A percentile compares a stretch with the other conserved stretches of the same genome.
Evolutionary conservation across 2,113 vertebrate species (phyloP).

Genomic region (Corynorhinus townsendii): DNA sequence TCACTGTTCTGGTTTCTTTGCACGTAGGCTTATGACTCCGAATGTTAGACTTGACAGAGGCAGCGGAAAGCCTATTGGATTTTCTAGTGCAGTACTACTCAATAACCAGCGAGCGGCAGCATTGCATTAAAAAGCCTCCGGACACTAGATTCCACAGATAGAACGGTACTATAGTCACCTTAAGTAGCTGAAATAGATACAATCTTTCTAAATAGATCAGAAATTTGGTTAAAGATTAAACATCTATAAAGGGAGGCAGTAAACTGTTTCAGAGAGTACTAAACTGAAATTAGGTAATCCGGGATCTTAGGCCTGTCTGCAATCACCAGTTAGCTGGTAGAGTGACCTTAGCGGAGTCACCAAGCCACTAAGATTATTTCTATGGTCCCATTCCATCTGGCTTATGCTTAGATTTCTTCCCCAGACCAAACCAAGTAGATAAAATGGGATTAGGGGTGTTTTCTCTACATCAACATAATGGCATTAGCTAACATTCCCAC

Average conservation of each 20-base stretch:
- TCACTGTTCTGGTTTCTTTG: background rate
- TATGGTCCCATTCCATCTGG: background rate
- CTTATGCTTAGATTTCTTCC: background rate
- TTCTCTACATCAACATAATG: background rate
- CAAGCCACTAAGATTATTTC: background rate
- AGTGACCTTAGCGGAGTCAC: background rate
- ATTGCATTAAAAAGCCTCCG: slow-evolving; percentile 78
- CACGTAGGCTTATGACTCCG: background rate
- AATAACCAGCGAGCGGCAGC: slow-evolving; percentile 87
- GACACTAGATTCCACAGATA: fast-evolving
- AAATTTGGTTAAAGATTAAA: background rate
- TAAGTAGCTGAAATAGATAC: background rate
- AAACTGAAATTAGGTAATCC: background rate
- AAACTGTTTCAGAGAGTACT: background rate
- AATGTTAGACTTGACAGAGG: background rate
- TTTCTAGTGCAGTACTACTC: slow-evolving; percentile 55
- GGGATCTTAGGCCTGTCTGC: background rate
- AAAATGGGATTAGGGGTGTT: background rate
- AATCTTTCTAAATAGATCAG: background rate
- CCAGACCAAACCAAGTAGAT: background rate
- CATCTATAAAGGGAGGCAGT: background rate
- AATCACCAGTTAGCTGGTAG: background rate
- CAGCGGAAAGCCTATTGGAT: background rate
- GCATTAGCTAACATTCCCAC: background rate
- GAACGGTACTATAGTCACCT: background rate